Base-by-base conservation (phyloP, 2,888 invertebrate species). In the Dasypogon diadema region DNA sequence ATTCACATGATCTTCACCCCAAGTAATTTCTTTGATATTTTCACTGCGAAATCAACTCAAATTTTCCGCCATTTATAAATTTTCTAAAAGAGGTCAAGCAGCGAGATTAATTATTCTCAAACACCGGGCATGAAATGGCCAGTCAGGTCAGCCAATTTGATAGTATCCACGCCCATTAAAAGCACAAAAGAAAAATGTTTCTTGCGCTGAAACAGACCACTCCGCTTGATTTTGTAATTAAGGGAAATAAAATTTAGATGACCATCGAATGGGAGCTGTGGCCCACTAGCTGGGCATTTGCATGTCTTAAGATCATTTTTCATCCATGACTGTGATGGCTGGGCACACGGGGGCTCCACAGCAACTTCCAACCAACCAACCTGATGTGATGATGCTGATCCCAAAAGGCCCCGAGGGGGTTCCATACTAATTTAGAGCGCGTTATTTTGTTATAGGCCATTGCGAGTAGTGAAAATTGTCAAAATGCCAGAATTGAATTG, bases 401-500 rank as follows among this genome's bases (percentile, higher is more conserved):
- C 60, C 37, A 60, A 37, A 21, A 18, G n/a, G n/a, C n/a, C 60
- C 26, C 37, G 34, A 8, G n/a, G 60, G 37, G 60, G 60, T 37
- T 42, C 60, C 60, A 42, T 22, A 37, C 18, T 60, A 60, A 60
- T 60, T 60, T 60, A 60, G 16, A 21, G 37, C 16, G 5, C 21
- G 18, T 37, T 60, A 60, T 48, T 65, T 24, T 24, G 48, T 46
- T 46, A 24, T 10, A 37, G 22, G 55, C 55, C 24, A 72, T 34
- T 30, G 8, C 26, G 34, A 54, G 37, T 21, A 72, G 22, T 34
- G 55, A 73, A 73, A 56, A 73, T 73, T 73, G 72, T 73, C 72
- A 73, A 73, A 73, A 73, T 73, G 72, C 56, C 72, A 73, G 56
- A 55, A 55, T 10, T 56, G 72, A 73, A 73, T 73, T 73, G 56